These are phyloP conservation scores for Triplophysa bombifrons DNA, from an alignment of 2,797 vertebrate species.

Conservation along the genomic window DNA sequence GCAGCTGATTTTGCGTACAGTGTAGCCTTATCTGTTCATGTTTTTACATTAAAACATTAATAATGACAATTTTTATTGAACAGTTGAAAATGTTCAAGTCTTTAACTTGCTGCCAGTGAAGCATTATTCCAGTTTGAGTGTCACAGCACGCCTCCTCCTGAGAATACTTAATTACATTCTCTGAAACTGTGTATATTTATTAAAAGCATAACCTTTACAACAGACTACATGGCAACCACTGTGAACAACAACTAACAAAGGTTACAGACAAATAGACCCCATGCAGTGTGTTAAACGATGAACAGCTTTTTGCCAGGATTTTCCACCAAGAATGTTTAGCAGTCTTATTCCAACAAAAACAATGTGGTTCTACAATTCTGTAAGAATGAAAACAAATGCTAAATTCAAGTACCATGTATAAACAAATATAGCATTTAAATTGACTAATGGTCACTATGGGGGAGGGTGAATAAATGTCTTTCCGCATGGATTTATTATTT, in stretches of 20 bases:
- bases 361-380: background rate
- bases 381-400: background rate
- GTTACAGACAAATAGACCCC: slow-evolving; percentile 37
- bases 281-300: slow-evolving; percentile 30
- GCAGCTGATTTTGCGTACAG: too few species aligned
- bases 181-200: slow-evolving; percentile 53
- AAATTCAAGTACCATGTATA: too few species aligned
- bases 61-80: background rate
- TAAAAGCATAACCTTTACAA: slow-evolving; percentile 54
- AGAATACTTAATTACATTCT: slow-evolving; percentile 61
- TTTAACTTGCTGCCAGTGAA: slow-evolving; percentile 24
- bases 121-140: slow-evolving; percentile 7
- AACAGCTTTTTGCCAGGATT: slow-evolving; percentile 29
- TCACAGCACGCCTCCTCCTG: slow-evolving; percentile 50
- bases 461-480: too few species aligned
- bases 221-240: slow-evolving; percentile 55
- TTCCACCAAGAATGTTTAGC: slow-evolving; percentile 34
- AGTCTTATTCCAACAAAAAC: background rate
- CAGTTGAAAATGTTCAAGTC: background rate
- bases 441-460: too few species aligned
- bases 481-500: too few species aligned
- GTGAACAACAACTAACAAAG: slow-evolving; percentile 54
- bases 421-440: background rate
- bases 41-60: background rate
- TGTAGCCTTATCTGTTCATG: background rate